A percentile compares a stretch with the other conserved stretches of the same genome.
phyloP scores from a whole-genome alignment of 2,797 vertebrate species.

The Semaprochilodus insignis region DNA sequence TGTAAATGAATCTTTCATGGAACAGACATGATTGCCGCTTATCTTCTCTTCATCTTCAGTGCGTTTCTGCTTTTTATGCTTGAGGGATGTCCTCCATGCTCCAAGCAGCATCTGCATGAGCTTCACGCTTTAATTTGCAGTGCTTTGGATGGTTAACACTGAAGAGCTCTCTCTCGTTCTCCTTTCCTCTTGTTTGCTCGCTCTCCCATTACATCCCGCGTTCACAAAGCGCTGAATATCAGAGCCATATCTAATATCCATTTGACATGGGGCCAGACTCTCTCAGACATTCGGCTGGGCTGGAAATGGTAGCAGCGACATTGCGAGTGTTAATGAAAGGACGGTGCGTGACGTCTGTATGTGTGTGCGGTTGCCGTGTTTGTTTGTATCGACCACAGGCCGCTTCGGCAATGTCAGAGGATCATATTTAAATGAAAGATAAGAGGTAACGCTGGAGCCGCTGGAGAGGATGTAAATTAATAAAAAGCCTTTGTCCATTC shows the following conservation, averaged over 20 bases:
- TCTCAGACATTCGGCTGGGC: constrained; percentile 34
- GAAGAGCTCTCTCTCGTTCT: neutral
- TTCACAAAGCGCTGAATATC: constrained; percentile 36
- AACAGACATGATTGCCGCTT: neutral
- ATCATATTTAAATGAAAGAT: constrained; percentile 62
- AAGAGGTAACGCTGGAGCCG: constrained; percentile 64
- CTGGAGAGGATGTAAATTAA: constrained; percentile 65
- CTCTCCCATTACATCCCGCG: constrained; percentile 30
- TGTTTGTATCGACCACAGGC: constrained; percentile 52
- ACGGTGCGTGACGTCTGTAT: neutral
- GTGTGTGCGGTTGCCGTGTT: constrained; percentile 24
- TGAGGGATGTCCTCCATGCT: neutral
- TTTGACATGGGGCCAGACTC: constrained; percentile 37
- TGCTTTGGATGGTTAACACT: neutral
- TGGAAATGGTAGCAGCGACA: constrained; percentile 43
- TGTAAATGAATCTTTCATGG: too few relatives aligned
- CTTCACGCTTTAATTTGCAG: neutral
- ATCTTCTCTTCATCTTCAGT: neutral
- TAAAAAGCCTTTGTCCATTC: constrained; percentile 62
- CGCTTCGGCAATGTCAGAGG: constrained; percentile 65
- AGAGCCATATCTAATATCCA: constrained; percentile 50
- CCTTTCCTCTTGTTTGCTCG: neutral
- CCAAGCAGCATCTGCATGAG: neutral
- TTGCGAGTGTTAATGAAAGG: constrained; percentile 45
- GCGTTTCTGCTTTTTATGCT: neutral